Percentiles rank a stretch among this genome's conserved stretches.
phyloP scores from a whole-genome alignment of 2,797 vertebrate species.

The Dendrocincla fuliginosa region DNA sequence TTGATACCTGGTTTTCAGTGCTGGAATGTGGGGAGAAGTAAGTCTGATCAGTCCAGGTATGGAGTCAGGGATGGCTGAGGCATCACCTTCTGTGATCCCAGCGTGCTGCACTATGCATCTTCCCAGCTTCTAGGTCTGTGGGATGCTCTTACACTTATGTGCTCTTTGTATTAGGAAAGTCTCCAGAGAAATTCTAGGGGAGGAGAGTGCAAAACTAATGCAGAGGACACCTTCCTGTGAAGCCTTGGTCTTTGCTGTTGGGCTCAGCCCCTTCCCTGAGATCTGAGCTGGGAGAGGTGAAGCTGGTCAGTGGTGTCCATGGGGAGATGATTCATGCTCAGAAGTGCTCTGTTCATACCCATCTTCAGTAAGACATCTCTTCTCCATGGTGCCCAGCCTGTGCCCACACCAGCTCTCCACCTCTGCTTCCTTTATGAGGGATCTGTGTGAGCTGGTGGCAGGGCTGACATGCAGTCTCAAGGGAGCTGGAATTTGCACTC shows the following conservation, averaged over 20 bases:
- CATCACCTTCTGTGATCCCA: background rate
- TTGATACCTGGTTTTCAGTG: background rate
- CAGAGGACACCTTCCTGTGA: accelerated
- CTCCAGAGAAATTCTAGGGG: background rate
- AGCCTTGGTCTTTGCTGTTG: background rate
- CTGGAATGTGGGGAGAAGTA: background rate
- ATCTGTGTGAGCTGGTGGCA: background rate
- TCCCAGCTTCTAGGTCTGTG: background rate
- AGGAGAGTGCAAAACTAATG: background rate
- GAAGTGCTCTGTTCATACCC: background rate
- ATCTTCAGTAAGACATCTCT: background rate
- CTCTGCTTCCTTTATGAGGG: background rate
- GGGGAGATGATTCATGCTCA: background rate
- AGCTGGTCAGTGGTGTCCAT: background rate
- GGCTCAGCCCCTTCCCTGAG: background rate
- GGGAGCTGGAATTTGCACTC: background rate
- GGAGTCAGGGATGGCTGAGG: background rate
- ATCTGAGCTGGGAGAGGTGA: background rate
- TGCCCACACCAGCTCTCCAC: accelerated
- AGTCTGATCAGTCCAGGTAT: background rate
- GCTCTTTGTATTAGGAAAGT: background rate
- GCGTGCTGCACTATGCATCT: accelerated
- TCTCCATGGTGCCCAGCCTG: too few species aligned
- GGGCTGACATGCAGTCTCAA: accelerated
- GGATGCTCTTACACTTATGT: background rate